Conservation (phyloP, 2,888 invertebrate species). For the Venusia cambrica region DNA sequence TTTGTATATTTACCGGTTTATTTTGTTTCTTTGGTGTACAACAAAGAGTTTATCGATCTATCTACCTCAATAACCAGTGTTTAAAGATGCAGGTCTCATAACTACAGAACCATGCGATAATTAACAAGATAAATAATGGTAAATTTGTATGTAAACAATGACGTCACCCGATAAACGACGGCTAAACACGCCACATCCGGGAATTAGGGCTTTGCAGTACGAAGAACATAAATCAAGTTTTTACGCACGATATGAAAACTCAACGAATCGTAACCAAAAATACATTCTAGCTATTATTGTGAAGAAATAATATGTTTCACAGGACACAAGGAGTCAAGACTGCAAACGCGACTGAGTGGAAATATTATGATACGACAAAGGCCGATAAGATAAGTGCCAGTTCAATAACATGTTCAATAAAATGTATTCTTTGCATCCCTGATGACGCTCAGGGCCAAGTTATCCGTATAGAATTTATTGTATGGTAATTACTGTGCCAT, state of each 20-base stretch:
- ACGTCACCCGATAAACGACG: constrained; percentile 41
- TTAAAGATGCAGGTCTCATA: constrained; percentile 6
- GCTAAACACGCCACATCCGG: constrained; percentile 42
- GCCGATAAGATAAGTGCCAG: constrained; percentile 67
- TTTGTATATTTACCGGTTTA: no score
- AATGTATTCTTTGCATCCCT: constrained; percentile 35
- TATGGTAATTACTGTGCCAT: constrained; percentile 38
- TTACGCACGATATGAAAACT: constrained; percentile 29
- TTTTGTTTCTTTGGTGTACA: no score
- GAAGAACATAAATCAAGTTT: constrained; percentile 32
- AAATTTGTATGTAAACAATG: no score
- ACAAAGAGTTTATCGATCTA: no score
- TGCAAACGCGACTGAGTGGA: constrained; percentile 44
- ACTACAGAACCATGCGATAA: constrained; percentile 10
- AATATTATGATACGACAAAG: constrained; percentile 56
- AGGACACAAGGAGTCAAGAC: constrained; percentile 31
- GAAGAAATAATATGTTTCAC: constrained; percentile 18
- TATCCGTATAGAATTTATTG: constrained; percentile 40
- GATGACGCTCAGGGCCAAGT: constrained; percentile 32
- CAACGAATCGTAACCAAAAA: constrained; percentile 36
- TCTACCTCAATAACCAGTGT: no score
- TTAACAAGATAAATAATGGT: constrained; percentile 32
- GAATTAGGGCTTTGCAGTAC: constrained; percentile 27
- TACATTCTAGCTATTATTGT: constrained; percentile 16
- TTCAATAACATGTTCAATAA: constrained; percentile 59